Conservation (phyloP, 1,140 invertebrate species). For the Drosophila lowei region DNA sequence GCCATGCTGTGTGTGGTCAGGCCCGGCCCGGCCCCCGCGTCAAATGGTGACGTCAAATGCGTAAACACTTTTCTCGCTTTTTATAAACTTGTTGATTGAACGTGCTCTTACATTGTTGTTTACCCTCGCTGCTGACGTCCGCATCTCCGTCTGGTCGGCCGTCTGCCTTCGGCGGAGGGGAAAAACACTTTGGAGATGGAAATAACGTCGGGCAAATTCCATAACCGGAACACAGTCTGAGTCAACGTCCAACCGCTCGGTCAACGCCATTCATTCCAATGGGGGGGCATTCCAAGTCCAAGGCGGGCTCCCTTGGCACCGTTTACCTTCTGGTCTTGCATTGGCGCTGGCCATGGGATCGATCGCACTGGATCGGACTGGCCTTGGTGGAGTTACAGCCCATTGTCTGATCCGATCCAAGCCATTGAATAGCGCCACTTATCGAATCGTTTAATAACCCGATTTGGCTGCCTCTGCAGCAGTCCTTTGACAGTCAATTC, state of each 20-base stretch:
- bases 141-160: not conserved
- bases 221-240: slow-evolving; percentile 17
- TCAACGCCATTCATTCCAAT: slow-evolving; percentile 21
- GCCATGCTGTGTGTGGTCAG: slow-evolving; percentile 3
- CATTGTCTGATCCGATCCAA: slow-evolving; percentile 5
- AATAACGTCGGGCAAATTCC: not conserved
- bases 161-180: slow-evolving; percentile 32
- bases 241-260: slow-evolving; percentile 40
- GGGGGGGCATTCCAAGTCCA: slow-evolving; percentile 9
- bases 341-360: slow-evolving; percentile 18
- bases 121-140: slow-evolving; percentile 29
- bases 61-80: slow-evolving; percentile 43
- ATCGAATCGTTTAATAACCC: slow-evolving; percentile 16
- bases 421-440: not conserved
- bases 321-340: slow-evolving; percentile 47
- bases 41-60: slow-evolving; percentile 56
- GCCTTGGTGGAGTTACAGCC: slow-evolving; percentile 30
- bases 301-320: slow-evolving; percentile 36
- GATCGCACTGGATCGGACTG: slow-evolving; percentile 4
- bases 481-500: slow-evolving; percentile 46
- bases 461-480: slow-evolving; percentile 2
- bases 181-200: slow-evolving; percentile 4
- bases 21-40: slow-evolving; percentile 36
- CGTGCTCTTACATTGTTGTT: slow-evolving; percentile 11
- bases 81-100: slow-evolving; percentile 61